These are phyloP conservation scores for Saccostrea echinata DNA, from an alignment of 1,140 invertebrate genomes.

Conservation along the genomic window DNA sequence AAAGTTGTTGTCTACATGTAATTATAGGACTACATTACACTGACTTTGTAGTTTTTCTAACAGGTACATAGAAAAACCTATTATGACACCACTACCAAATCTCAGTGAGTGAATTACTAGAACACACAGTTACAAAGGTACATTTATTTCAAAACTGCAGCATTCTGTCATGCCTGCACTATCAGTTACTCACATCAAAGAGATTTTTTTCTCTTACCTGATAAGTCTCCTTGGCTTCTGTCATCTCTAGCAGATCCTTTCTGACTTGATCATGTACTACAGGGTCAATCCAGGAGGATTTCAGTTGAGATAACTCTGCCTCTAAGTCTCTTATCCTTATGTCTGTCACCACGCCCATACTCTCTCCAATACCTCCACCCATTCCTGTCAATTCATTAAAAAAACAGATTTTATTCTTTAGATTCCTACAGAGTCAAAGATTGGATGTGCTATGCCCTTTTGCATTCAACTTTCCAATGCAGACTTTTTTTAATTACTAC, in stretches of 20 bases:
- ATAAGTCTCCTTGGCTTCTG: slow-evolving; percentile 54
- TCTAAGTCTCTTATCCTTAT: slow-evolving; percentile 66
- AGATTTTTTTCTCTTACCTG: slow-evolving; percentile 57
- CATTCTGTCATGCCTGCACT: too few species aligned
- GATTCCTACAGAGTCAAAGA: neutral
- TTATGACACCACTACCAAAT: too few species aligned
- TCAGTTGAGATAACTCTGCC: slow-evolving; percentile 58
- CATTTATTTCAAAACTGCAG: too few species aligned
- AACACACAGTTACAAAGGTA: too few species aligned
- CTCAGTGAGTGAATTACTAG: too few species aligned
- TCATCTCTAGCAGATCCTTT: slow-evolving; percentile 48
- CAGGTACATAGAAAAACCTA: too few species aligned
- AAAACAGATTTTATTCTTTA: neutral
- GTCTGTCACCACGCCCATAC: slow-evolving; percentile 70
- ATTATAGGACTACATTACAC: too few species aligned
- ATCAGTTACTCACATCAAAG: neutral
- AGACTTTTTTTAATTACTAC: too few species aligned
- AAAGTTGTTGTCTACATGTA: too few species aligned
- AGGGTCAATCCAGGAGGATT: slow-evolving; percentile 59
- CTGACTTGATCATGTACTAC: slow-evolving; percentile 42
- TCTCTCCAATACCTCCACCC: slow-evolving; percentile 59
- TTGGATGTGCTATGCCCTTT: neutral
- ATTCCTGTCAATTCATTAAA: neutral
- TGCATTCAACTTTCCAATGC: neutral
- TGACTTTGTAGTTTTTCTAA: too few species aligned